Evolutionary conservation across 1,140 invertebrate species (phyloP).

Genomic region (Papilio polytes): DNA sequence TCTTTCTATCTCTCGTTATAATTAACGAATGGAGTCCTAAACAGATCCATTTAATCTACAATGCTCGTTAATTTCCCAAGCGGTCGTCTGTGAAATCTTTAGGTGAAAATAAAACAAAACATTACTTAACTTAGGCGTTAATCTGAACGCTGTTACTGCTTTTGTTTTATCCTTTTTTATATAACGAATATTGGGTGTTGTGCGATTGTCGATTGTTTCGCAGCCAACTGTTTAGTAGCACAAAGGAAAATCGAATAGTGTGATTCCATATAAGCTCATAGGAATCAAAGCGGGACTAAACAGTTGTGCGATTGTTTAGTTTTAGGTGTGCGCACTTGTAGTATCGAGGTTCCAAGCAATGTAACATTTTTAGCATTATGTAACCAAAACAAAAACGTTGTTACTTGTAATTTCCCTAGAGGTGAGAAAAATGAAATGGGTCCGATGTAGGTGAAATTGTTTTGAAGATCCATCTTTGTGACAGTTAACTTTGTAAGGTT

Average conservation of each 20-base stretch:
- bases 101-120: background rate
- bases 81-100: constrained; percentile 10
- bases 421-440: constrained; percentile 3
- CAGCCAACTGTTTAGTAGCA: too few species aligned
- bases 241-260: too few species aligned
- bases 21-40: constrained; percentile 20
- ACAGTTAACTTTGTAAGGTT: background rate
- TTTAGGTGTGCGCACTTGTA: background rate
- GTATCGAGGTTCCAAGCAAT: background rate
- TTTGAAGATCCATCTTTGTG: background rate
- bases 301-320: background rate
- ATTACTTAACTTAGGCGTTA: background rate
- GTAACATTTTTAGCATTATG: background rate
- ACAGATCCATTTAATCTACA: constrained; percentile 18
- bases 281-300: too few species aligned
- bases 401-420: background rate
- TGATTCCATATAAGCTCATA: too few species aligned
- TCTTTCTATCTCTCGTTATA: constrained; percentile 7
- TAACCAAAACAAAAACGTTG: background rate
- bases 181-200: too few species aligned
- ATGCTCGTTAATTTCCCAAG: constrained; percentile 20
- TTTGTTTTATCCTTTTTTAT: background rate
- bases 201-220: too few species aligned
- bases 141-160: background rate
- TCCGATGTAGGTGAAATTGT: background rate